Conservation (phyloP, 2,888 invertebrate species). For the Zaprionus lineosus region DNA sequence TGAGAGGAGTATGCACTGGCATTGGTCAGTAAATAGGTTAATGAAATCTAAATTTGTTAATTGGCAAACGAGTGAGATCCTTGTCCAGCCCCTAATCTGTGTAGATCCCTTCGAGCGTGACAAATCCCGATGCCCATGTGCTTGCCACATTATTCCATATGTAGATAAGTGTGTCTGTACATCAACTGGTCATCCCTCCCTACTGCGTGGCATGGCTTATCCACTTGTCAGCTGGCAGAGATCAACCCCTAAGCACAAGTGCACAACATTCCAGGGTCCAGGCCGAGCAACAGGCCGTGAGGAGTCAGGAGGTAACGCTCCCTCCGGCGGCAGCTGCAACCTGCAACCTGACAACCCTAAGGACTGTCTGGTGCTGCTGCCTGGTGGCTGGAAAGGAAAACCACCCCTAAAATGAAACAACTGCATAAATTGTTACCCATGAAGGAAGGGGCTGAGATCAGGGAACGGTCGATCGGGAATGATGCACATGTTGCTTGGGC, state of each 20-base stretch:
- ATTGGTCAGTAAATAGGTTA: too few species aligned
- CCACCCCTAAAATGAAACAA: constrained; percentile 71
- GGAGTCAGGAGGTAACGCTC: constrained; percentile 2
- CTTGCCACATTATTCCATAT: too few species aligned
- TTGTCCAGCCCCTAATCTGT: too few species aligned
- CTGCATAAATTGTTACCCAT: constrained; percentile 72
- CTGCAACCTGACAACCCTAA: constrained; percentile 61
- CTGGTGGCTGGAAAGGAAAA: constrained; percentile 32
- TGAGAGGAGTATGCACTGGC: too few species aligned
- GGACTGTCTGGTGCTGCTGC: neutral
- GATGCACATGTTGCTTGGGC: constrained; percentile 69
- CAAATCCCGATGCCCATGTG: too few species aligned
- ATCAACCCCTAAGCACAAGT: constrained; percentile 56
- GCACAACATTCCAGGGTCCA: constrained; percentile 28
- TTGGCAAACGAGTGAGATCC: too few species aligned
- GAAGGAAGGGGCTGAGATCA: constrained; percentile 34
- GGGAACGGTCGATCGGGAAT: constrained; percentile 33
- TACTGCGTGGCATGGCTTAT: constrained; percentile 30
- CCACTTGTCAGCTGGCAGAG: constrained; percentile 49
- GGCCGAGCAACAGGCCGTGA: constrained; percentile 43
- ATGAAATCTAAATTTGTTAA: too few species aligned
- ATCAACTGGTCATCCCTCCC: constrained; percentile 41
- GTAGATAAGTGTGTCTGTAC: constrained; percentile 11
- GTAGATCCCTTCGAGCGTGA: too few species aligned
- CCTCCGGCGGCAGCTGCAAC: constrained; percentile 64